Evolutionary conservation across 2,797 vertebrate genomes (phyloP).

Genomic region (Danio choprae): DNA sequence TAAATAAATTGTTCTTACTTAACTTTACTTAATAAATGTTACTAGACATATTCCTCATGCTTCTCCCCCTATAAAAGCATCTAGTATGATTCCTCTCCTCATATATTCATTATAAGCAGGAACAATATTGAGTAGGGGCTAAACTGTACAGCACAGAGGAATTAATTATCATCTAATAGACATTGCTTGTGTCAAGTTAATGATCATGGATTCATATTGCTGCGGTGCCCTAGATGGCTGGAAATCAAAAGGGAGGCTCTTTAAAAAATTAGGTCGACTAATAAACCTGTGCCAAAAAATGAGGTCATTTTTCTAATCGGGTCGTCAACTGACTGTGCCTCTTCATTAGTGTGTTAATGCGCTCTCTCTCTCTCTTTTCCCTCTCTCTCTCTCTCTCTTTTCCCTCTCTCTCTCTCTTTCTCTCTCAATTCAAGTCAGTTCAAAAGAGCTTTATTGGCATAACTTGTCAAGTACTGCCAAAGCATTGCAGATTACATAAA

Average conservation of each 20-base stretch:
- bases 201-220: conserved; percentile 45
- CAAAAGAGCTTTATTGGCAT: too few species aligned
- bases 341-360: conserved; percentile 40
- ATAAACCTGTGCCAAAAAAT: conserved; percentile 50
- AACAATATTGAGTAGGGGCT: background rate
- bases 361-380: background rate
- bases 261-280: conserved; percentile 52
- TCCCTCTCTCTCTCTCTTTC: too few species aligned
- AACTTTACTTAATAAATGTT: too few species aligned
- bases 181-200: conserved; percentile 45
- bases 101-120: background rate
- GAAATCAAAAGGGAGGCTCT: conserved; percentile 26
- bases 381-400: too few species aligned
- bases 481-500: too few species aligned
- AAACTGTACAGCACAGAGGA: background rate
- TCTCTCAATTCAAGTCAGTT: too few species aligned
- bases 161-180: conserved; percentile 20
- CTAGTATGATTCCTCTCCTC: background rate
- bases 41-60: too few species aligned
- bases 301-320: conserved; percentile 51
- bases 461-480: too few species aligned
- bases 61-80: background rate
- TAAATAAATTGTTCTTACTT: too few species aligned
- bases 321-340: conserved; percentile 33
- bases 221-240: conserved; percentile 53